A percentile compares a stretch with the other conserved stretches of the same genome.
phyloP scores from a whole-genome alignment of 2,888 invertebrate species.

The Eulithis prunata region DNA sequence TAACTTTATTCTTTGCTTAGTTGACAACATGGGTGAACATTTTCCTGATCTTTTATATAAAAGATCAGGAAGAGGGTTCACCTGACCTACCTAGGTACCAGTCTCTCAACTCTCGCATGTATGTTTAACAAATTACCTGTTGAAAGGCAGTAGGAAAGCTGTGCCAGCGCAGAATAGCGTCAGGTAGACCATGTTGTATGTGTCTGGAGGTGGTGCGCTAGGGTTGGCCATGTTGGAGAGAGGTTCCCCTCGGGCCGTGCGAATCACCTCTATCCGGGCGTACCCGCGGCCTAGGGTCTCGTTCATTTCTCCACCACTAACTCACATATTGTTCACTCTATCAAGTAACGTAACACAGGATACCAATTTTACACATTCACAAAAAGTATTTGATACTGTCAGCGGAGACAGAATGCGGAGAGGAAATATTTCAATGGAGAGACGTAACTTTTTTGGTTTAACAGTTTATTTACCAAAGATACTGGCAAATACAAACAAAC shows the following conservation, averaged over 20 bases:
- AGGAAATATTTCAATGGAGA: background rate
- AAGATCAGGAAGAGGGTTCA: too few relatives aligned
- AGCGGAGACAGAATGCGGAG: background rate
- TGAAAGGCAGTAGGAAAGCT: conserved; percentile 95
- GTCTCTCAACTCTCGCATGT: too few relatives aligned
- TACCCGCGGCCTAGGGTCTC: conserved; percentile 87
- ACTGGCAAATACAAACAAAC: conserved; percentile 15
- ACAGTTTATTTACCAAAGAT: conserved; percentile 15
- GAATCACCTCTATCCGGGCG: conserved; percentile 85
- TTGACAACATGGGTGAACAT: too few relatives aligned
- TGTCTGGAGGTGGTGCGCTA: conserved; percentile 88
- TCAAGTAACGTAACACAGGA: conserved; percentile 8
- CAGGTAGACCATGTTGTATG: conserved; percentile 88
- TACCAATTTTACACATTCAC: conserved; percentile 1
- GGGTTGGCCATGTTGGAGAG: conserved; percentile 67
- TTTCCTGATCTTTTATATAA: too few relatives aligned
- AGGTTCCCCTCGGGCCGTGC: conserved; percentile 81
- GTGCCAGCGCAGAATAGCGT: conserved; percentile 93
- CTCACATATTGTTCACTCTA: conserved; percentile 37
- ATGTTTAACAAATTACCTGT: conserved; percentile 86
- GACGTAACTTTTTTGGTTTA: background rate
- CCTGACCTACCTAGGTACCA: too few relatives aligned
- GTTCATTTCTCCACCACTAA: conserved; percentile 76
- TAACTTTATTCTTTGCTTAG: too few relatives aligned
- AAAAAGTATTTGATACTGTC: background rate